Evolutionary conservation across 2,888 invertebrate species (phyloP).

Genomic region (Lydus trimaculatus): DNA sequence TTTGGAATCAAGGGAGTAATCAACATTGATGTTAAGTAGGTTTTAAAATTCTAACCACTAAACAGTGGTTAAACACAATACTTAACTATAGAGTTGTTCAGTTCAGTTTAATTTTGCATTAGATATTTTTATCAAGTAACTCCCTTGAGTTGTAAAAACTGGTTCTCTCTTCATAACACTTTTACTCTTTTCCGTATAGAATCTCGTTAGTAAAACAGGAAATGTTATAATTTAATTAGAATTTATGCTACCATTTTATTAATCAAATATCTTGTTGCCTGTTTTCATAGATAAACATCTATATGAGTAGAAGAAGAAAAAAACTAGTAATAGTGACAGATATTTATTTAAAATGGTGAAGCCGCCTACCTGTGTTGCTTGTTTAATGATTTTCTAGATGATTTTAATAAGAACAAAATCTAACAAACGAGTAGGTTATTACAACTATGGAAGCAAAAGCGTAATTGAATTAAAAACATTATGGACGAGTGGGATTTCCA

Average conservation of each 20-base stretch:
- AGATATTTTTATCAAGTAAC: not conserved
- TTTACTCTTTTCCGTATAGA: not conserved
- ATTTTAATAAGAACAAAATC: conserved; percentile 5
- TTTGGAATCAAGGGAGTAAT: not conserved
- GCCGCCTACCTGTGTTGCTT: conserved; percentile 1
- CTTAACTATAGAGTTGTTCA: not conserved
- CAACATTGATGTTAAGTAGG: no score
- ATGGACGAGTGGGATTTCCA: conserved; percentile 32
- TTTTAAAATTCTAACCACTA: conserved; percentile 2
- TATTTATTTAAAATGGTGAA: not conserved
- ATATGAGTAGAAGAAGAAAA: not conserved
- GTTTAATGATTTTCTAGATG: not conserved
- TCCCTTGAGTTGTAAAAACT: not conserved
- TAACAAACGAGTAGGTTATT: conserved; percentile 3
- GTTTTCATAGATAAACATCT: conserved; percentile 1
- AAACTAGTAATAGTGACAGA: not conserved
- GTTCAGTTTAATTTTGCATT: not conserved
- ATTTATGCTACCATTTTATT: not conserved
- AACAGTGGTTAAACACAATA: not conserved
- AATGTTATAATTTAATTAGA: conserved; percentile 1
- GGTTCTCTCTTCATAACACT: not conserved
- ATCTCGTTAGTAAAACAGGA: not conserved
- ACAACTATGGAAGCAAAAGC: conserved; percentile 8
- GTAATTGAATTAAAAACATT: conserved; percentile 35
- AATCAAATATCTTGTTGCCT: not conserved